These are phyloP conservation scores for Microhierax caerulescens DNA, from an alignment of 2,797 vertebrate genomes.

Conservation along the genomic window DNA sequence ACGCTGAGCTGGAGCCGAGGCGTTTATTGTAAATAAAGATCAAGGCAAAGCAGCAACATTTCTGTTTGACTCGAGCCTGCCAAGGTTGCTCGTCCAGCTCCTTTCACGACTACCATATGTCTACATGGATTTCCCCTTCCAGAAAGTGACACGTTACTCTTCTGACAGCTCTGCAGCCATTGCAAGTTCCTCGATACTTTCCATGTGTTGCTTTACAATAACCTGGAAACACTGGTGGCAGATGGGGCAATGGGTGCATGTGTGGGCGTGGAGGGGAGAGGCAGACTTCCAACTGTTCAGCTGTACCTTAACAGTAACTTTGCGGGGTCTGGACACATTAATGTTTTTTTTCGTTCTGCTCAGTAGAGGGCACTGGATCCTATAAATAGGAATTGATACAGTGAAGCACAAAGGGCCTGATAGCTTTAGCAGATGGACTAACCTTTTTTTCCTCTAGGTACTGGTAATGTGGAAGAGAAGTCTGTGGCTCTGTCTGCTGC, in stretches of 20 bases:
- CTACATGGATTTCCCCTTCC: not conserved
- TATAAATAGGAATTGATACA: not conserved
- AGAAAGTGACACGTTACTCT: not conserved
- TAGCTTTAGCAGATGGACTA: conserved; percentile 32
- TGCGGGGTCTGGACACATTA: fast-evolving
- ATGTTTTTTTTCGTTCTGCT: not conserved
- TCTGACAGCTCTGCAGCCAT: not conserved
- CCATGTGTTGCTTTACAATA: not conserved
- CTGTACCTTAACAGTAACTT: not conserved
- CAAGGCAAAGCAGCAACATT: conserved; percentile 59
- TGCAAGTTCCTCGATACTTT: not conserved
- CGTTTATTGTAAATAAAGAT: conserved; percentile 62
- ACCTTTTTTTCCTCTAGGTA: conserved; percentile 9
- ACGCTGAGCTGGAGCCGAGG: conserved; percentile 36
- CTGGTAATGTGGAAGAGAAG: not conserved
- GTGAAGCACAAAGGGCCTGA: not conserved
- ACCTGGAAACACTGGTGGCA: not conserved
- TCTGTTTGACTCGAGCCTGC: not conserved
- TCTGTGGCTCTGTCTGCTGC: not conserved
- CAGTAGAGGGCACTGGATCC: conserved; percentile 56
- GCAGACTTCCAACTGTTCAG: not conserved
- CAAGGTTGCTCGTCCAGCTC: conserved; percentile 28
- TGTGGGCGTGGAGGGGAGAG: not conserved
- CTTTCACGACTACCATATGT: conserved; percentile 43
- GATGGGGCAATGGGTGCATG: not conserved